Percentiles rank a stretch among this genome's conserved stretches.
Conservation (phyloP, 2,797 vertebrate species). For the Chiroxiphia lanceolata region DNA sequence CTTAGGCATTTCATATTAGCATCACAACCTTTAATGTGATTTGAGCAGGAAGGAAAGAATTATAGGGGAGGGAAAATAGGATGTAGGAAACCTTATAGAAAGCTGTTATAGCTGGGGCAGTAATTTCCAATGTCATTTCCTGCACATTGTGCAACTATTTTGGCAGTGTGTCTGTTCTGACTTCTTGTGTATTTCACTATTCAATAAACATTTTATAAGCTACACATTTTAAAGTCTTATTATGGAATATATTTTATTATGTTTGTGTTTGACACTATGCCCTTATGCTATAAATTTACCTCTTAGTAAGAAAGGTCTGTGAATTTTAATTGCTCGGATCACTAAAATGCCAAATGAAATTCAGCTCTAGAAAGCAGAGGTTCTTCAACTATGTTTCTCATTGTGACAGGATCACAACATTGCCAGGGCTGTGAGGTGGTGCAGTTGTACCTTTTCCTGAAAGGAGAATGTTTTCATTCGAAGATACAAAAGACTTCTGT, state of each 20-base stretch:
- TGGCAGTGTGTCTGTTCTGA: neutral
- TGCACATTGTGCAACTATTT: neutral
- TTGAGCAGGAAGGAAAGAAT: neutral
- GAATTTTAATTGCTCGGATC: conserved; percentile 5
- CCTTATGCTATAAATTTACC: neutral
- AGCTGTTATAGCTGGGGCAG: neutral
- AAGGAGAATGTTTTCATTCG: neutral
- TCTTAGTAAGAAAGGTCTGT: neutral
- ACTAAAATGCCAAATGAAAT: neutral
- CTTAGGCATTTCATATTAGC: neutral
- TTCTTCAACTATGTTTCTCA: neutral
- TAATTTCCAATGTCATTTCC: neutral
- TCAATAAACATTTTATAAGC: neutral
- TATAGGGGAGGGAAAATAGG: neutral
- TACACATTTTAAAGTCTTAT: neutral
- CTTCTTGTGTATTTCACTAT: neutral
- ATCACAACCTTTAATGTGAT: neutral
- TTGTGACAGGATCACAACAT: neutral
- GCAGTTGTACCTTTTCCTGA: neutral
- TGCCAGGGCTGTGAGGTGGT: neutral
- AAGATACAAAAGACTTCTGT: conserved; percentile 21
- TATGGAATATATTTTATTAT: neutral
- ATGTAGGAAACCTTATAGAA: neutral
- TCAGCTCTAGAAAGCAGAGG: neutral
- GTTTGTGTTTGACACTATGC: neutral